phyloP scores from a whole-genome alignment of 2,113 vertebrate genomes.

The Pangasianodon hypophthalmus region DNA sequence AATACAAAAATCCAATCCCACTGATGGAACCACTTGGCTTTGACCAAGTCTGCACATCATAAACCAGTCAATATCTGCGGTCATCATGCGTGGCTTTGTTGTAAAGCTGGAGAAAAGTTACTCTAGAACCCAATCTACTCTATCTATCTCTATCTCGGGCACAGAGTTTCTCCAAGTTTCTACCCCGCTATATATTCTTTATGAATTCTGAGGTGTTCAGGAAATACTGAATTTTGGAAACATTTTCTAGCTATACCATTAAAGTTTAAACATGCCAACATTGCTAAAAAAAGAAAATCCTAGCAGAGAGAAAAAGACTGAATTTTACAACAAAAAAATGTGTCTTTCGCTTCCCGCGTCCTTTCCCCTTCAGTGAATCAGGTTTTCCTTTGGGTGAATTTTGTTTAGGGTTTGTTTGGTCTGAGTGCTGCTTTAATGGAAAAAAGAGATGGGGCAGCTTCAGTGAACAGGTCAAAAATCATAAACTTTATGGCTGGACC shows the following conservation, averaged over 20 bases:
- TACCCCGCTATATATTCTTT: background rate
- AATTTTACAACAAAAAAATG: background rate
- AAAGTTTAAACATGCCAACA: background rate
- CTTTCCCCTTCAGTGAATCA: background rate
- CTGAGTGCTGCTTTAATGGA: background rate
- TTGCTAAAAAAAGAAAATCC: background rate
- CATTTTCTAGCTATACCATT: background rate
- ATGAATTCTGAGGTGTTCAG: background rate
- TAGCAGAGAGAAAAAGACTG: background rate
- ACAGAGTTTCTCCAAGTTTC: background rate
- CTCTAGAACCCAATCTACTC: background rate
- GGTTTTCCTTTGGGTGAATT: background rate
- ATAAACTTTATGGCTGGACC: background rate
- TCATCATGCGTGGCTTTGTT: background rate
- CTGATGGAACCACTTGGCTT: background rate
- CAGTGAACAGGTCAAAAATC: background rate
- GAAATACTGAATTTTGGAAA: background rate
- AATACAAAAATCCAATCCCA: background rate
- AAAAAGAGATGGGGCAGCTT: background rate
- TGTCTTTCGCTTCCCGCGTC: background rate
- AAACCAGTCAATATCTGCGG: constrained; percentile 2
- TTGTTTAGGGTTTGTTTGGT: background rate
- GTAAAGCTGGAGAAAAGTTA: background rate
- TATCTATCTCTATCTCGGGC: background rate
- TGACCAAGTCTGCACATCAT: constrained; percentile 1